Base-by-base conservation (phyloP, 30 jellyfish, hydroid and myxozoan genomes). In the Aurelia aurita region DNA sequence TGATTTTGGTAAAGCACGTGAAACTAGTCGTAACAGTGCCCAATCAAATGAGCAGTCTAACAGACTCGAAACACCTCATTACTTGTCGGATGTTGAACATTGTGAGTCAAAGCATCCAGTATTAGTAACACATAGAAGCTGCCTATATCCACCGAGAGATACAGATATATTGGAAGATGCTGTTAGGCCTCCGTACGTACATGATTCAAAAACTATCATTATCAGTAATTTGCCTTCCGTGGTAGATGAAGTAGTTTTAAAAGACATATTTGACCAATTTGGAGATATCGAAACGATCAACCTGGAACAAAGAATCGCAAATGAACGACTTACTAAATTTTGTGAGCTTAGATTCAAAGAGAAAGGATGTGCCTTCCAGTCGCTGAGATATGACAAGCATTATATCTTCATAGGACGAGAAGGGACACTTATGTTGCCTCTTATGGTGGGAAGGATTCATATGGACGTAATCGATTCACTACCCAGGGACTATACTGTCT, bases 101-200 rank as follows among this genome's bases (percentile, higher is more conserved):
- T 55, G 67, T 22, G 12, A 55, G 25, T 55, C 67, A 55, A 55
- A 55, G 67, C 29, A 55, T 25, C 67, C 29, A 2, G 67, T 55
- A 6, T 55, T 55, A 19, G 25, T 22, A 55, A 19, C 67, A 55
- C 25, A n/a, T 19, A n/a, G 29, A 19, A 22, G 25, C 29, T 55
- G 67, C 67, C 67, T 55, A n/a, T 55, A 55, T 55, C 67, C 67
- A 14, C 67, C 67, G 7, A 55, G 67, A 55, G 67, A 55, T 19
- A 55, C 67, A 55, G 67, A 55, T 14, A 55, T 22, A 19, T 55
- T 55, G 29, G 67, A 55, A 55, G 67, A 55, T 22, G 32, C 29
- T 19, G 13, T 22, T 19, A 55, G 67, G 29, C 67, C 67, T 19
- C 67, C 67, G 29, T 55, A 55, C 29, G 67, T 55, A 19, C 31